Evolutionary conservation across 2,888 invertebrate genomes (phyloP).

Genomic region (Cyclophora albipunctata): DNA sequence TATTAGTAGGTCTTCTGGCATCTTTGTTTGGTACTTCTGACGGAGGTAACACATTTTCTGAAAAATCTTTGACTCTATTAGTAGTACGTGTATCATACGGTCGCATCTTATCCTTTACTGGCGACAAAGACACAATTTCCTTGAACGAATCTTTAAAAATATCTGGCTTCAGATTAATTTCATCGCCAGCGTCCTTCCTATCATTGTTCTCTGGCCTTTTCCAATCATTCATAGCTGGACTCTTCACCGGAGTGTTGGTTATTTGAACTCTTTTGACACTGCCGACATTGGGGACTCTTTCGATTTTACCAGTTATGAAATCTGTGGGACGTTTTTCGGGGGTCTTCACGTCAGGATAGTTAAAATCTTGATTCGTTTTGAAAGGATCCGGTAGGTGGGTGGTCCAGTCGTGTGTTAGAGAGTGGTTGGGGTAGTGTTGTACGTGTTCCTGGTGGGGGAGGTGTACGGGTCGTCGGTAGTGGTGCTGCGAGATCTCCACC

Average conservation of each 20-base stretch:
- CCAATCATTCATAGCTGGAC: conserved; percentile 19
- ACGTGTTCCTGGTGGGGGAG: conserved; percentile 8
- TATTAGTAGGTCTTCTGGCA: not conserved
- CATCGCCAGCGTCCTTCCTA: conserved; percentile 6
- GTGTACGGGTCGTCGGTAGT: conserved; percentile 37
- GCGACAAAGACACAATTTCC: not conserved
- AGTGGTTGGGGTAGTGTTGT: not conserved
- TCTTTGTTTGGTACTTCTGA: not conserved
- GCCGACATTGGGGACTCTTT: conserved; percentile 35
- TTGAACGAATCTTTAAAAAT: conserved; percentile 5
- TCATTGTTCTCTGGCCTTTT: not conserved
- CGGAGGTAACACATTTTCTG: too few species aligned
- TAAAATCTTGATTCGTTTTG: not conserved
- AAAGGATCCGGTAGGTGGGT: conserved; percentile 6
- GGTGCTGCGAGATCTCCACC: conserved; percentile 63
- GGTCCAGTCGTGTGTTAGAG: too few species aligned
- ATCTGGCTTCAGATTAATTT: conserved; percentile 8
- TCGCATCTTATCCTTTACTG: conserved; percentile 1
- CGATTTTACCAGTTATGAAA: conserved; percentile 22
- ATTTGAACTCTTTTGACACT: conserved; percentile 36
- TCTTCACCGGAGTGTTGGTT: conserved; percentile 29
- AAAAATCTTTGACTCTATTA: not conserved
- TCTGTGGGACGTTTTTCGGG: not conserved
- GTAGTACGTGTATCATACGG: not conserved
- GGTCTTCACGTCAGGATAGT: too few species aligned